A percentile compares a stretch with the other conserved stretches of the same genome.
These are phyloP conservation scores for Mus minutoides DNA, from an alignment of 2,797 vertebrate species.

Conservation along the genomic window DNA sequence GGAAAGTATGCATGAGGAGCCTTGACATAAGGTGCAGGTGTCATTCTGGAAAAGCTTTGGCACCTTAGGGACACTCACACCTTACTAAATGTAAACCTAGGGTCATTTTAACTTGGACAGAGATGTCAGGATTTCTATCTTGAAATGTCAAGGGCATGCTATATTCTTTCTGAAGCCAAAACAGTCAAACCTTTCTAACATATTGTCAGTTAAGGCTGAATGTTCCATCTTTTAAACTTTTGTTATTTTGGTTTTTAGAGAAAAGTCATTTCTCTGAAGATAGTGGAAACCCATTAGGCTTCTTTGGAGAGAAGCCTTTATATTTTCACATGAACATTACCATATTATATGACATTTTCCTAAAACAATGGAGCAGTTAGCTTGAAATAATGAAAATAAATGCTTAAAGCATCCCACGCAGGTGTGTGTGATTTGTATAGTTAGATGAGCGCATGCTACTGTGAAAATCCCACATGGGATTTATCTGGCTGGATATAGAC, in stretches of 20 bases:
- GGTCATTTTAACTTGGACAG: slow-evolving; percentile 5
- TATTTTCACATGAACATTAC: background rate
- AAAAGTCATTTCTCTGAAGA: slow-evolving; percentile 71
- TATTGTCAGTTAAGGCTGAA: slow-evolving; percentile 34
- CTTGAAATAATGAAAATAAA: slow-evolving; percentile 67
- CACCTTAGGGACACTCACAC: background rate
- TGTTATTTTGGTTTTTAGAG: slow-evolving; percentile 67
- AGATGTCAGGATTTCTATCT: slow-evolving; percentile 12
- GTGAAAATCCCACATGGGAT: slow-evolving; percentile 31
- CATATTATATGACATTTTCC: background rate
- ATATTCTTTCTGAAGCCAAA: slow-evolving; percentile 64
- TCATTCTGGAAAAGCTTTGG: slow-evolving; percentile 21
- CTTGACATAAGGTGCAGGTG: background rate
- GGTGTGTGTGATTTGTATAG: slow-evolving; percentile 17
- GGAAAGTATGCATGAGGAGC: background rate
- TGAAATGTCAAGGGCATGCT: slow-evolving; percentile 9
- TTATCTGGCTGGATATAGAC: slow-evolving; percentile 1
- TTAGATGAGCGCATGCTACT: slow-evolving; percentile 8
- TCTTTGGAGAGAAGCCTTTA: slow-evolving; percentile 72
- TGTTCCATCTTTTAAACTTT: slow-evolving; percentile 69
- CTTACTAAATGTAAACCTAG: background rate
- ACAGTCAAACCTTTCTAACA: slow-evolving; percentile 53
- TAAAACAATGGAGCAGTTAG: slow-evolving; percentile 18
- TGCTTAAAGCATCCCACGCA: background rate
- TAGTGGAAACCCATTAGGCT: slow-evolving; percentile 61